Evolutionary conservation across 2,113 vertebrate genomes (phyloP).

Genomic region (Myiopsitta monachus): DNA sequence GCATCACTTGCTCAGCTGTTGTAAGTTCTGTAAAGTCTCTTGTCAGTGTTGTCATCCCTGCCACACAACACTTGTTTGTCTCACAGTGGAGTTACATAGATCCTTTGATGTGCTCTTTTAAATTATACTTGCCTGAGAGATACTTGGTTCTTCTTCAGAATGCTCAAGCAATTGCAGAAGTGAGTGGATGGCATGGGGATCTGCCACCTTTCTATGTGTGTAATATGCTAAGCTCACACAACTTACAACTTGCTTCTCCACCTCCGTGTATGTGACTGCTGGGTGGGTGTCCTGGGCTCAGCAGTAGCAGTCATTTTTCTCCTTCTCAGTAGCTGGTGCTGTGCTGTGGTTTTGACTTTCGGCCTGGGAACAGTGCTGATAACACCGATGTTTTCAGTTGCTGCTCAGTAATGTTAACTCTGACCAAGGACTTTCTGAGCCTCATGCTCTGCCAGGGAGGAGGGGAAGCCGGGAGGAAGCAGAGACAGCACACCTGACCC

Average conservation of each 20-base stretch:
- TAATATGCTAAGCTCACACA: rapidly evolving
- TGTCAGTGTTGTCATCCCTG: background rate
- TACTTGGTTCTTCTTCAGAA: background rate
- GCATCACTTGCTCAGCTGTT: background rate
- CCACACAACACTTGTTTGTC: background rate
- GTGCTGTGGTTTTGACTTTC: no score
- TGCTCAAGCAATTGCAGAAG: background rate
- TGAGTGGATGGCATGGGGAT: background rate
- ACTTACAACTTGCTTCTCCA: background rate
- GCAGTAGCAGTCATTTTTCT: no score
- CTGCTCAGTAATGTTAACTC: no score
- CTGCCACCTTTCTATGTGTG: background rate
- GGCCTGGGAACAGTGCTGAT: no score
- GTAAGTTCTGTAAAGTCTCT: background rate
- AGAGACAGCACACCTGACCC: no score
- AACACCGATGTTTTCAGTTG: no score
- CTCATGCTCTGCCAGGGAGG: no score
- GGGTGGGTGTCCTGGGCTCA: no score
- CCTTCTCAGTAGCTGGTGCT: no score
- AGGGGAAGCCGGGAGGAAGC: no score
- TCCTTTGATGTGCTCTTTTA: background rate
- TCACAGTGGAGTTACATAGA: background rate
- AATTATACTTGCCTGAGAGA: background rate
- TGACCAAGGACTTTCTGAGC: no score
- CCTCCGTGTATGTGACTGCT: background rate